Evolutionary conservation across 2,888 invertebrate species (phyloP).

Genomic region (Meghimatium bilineatum): DNA sequence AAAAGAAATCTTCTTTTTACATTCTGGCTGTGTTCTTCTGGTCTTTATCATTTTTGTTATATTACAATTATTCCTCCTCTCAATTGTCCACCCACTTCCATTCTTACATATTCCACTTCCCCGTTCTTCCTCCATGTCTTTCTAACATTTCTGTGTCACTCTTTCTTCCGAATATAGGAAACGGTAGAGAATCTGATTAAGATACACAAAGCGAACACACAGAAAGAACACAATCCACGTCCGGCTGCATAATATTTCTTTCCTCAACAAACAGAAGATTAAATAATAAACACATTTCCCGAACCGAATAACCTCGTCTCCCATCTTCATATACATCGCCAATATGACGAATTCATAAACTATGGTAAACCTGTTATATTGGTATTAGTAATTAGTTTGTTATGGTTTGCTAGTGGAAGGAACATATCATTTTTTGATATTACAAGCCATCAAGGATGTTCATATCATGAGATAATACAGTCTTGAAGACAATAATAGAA

Average conservation of each 20-base stretch:
- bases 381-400: neutral
- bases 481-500: too few species aligned
- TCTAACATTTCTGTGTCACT: too few species aligned
- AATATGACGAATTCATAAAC: neutral
- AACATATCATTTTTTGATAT: neutral
- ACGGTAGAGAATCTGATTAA: neutral
- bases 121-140: neutral
- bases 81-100: too few species aligned
- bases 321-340: neutral
- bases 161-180: neutral
- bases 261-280: neutral
- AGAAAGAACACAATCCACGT: neutral
- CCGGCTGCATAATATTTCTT: neutral
- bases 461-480: neutral
- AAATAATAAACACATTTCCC: neutral
- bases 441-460: neutral
- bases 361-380: neutral
- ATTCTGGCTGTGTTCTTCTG: neutral
- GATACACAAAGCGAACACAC: neutral
- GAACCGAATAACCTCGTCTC: neutral
- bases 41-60: neutral
- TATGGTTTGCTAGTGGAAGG: neutral
- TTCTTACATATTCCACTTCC: too few species aligned
- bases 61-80: neutral
- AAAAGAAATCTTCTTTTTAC: neutral